phyloP scores from a whole-genome alignment of 35 echinoderm and acorn worm genomes.

The Ptychodera flava region DNA sequence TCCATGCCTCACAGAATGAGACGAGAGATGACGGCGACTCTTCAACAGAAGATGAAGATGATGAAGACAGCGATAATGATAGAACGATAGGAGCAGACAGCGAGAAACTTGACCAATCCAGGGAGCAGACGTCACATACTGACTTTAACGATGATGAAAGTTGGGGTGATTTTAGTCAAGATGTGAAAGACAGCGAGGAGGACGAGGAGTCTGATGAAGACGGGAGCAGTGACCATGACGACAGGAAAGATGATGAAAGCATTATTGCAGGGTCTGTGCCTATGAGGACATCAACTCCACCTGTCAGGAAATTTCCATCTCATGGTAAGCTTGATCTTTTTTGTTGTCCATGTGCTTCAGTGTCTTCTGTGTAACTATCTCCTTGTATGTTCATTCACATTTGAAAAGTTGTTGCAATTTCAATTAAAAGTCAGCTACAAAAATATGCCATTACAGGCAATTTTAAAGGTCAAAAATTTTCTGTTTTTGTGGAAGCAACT shows the following conservation, averaged over 20 bases:
- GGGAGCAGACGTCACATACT: slow-evolving; percentile 19
- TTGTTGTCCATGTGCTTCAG: neutral
- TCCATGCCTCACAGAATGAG: too few species aligned
- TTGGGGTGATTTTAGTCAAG: slow-evolving; percentile 81
- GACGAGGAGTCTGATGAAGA: slow-evolving; percentile 9
- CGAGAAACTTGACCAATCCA: neutral
- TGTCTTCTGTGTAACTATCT: neutral
- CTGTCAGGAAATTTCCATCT: neutral
- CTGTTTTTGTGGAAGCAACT: too few species aligned
- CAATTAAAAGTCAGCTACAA: too few species aligned
- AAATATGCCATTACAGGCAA: too few species aligned
- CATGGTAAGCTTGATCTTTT: neutral
- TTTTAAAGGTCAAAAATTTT: too few species aligned
- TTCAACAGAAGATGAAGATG: slow-evolving; percentile 17
- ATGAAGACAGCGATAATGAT: slow-evolving; percentile 7
- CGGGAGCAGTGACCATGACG: neutral
- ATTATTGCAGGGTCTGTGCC: slow-evolving; percentile 50
- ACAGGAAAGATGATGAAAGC: slow-evolving; percentile 57
- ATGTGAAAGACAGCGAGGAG: slow-evolving; percentile 52
- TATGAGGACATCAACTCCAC: slow-evolving; percentile 41
- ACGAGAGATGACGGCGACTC: too few species aligned
- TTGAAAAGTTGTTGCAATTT: neutral
- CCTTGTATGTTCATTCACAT: neutral
- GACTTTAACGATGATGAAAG: slow-evolving; percentile 98
- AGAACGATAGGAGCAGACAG: slow-evolving; percentile 16